Evolutionary conservation across 2,113 vertebrate genomes (phyloP), one percentile per base, ranked within the genome.

Genomic region (Elephas maximus): DNA sequence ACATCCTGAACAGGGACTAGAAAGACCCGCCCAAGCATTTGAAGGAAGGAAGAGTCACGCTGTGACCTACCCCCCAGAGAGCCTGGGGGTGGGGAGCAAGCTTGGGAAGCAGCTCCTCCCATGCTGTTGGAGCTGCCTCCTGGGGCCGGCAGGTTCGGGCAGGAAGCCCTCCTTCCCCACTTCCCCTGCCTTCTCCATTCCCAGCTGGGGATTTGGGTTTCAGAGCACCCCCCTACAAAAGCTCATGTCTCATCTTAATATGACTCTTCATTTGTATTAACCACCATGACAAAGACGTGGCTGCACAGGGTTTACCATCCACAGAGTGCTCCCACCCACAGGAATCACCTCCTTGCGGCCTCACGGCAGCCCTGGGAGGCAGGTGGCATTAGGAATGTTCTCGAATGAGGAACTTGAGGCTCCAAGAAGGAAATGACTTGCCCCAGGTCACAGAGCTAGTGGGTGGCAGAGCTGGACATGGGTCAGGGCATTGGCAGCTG

Each of bases 151-250:
- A 69, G 24, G 95, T 83, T 23, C 28, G 63, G 88, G 18, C 96
- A 73, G 30, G 71, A 90, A 48, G 41, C 41, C 48, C 60, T 53
- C 73, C 89, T 74, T 33, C 81, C 63, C 67, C n/a, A 8, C 62
- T 57, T 73, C 57, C 78, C 63, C 57, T 1, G 37, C 63, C 77
- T 63, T 20, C 71, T 85, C 62, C 45, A 41, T 85, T 86, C 82
- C 85, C 73, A 53, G 60, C 90, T 71, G 48, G 86, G 67, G 91
- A 84, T 77, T 57, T 45, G 79, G 57, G 63, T 67, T 93, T 91
- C 94, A 20, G 74, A 86, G 80, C 37, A 48, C 85, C 28, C 48
- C 23, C 24, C 30, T 4, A 24, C 30, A 26, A 28, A n/a, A 33
- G 44, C 93, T 92, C 86, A 41, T 33, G 48, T 62, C 85, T 91